These are phyloP conservation scores for Acleris holmiana DNA, from an alignment of 2,888 invertebrate species.

Conservation along the genomic window DNA sequence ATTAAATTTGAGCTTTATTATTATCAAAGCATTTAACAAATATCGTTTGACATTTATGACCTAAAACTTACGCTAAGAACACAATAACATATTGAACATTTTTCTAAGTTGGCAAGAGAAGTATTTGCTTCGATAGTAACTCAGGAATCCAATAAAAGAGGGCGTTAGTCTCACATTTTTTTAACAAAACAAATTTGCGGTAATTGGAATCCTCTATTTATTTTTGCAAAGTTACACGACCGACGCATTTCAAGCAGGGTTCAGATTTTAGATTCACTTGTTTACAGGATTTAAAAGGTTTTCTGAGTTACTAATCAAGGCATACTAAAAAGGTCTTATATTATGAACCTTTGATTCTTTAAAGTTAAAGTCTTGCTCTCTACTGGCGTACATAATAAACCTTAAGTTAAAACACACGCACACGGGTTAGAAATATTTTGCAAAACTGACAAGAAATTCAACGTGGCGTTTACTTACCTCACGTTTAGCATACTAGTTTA, in stretches of 20 bases:
- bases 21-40: conserved; percentile 4
- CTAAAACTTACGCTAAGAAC: conserved; percentile 26
- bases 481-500: too few species aligned
- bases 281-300: neutral
- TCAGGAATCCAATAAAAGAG: neutral
- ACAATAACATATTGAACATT: conserved; percentile 19
- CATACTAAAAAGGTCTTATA: conserved; percentile 2
- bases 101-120: conserved; percentile 19
- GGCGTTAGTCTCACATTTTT: neutral
- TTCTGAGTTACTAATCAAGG: conserved; percentile 1
- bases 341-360: neutral
- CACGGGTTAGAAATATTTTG: conserved; percentile 2
- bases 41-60: neutral
- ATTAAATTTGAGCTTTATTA: conserved; percentile 16
- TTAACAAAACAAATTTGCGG: too few species aligned
- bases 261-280: too few species aligned
- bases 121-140: neutral
- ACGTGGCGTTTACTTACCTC: conserved; percentile 6
- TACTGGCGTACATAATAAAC: conserved; percentile 24
- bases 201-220: too few species aligned
- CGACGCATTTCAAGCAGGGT: too few species aligned
- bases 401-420: conserved; percentile 22
- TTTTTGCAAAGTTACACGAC: too few species aligned
- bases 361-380: conserved; percentile 16
- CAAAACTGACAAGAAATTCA: neutral